A percentile compares a stretch with the other conserved stretches of the same genome.
Conservation (phyloP, 2,888 invertebrate species). For the Eupithecia centaureata region DNA sequence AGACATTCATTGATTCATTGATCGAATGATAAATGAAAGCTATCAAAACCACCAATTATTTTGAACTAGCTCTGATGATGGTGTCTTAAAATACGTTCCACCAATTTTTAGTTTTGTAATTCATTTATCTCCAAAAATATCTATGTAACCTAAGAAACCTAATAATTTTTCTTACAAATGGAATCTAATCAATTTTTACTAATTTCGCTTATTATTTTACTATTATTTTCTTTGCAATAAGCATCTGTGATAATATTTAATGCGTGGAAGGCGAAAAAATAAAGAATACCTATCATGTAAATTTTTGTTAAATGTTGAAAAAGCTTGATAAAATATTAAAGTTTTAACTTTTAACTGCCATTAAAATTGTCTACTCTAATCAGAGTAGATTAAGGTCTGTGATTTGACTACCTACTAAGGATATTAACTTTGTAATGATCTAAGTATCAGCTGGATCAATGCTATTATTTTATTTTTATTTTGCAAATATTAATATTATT, state of each 20-base stretch:
- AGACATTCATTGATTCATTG: too few species aligned
- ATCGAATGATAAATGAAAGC: too few species aligned
- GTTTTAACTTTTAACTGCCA: constrained; percentile 67
- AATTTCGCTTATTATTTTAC: neutral
- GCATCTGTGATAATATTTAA: constrained; percentile 77
- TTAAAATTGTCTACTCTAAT: constrained; percentile 48
- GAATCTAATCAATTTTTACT: neutral
- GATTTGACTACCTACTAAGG: neutral
- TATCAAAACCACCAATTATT: too few species aligned
- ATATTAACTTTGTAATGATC: neutral
- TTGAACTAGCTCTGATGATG: too few species aligned
- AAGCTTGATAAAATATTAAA: neutral
- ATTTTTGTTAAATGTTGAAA: constrained; percentile 51
- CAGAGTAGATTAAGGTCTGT: neutral
- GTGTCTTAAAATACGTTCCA: too few species aligned
- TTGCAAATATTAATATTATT: neutral
- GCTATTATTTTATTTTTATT: neutral
- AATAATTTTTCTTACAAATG: neutral
- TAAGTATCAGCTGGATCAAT: neutral
- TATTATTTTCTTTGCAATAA: constrained; percentile 66
- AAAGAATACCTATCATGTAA: constrained; percentile 29
- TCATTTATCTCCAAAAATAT: too few species aligned
- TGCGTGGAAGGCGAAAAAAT: constrained; percentile 52
- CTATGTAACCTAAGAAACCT: too few species aligned
- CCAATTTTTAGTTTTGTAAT: too few species aligned